phyloP scores from a whole-genome alignment of 2,113 vertebrate genomes.

The Dicaeum eximium region DNA sequence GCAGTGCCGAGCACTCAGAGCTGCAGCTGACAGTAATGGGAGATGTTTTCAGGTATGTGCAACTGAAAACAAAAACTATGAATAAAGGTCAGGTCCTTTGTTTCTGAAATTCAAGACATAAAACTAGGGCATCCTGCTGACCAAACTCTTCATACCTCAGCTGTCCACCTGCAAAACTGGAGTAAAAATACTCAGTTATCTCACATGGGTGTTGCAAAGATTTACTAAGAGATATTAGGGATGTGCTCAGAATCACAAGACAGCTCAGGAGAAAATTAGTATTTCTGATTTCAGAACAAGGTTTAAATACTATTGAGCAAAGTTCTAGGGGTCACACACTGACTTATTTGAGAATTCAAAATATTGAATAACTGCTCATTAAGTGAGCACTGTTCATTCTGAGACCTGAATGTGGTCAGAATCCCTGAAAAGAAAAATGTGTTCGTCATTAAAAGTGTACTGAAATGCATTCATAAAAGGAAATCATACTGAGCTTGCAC shows the following conservation, averaged over 20 bases:
- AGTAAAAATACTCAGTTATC: not conserved
- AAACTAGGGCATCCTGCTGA: not conserved
- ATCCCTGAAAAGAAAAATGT: not conserved
- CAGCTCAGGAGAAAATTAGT: not conserved
- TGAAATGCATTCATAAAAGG: not conserved
- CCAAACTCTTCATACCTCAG: not conserved
- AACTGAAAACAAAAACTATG: not conserved
- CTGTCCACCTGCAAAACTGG: not conserved
- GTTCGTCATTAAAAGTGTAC: not conserved
- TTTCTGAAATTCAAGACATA: not conserved
- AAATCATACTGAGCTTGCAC: not conserved
- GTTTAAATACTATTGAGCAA: not conserved
- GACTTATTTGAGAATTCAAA: constrained; percentile 1
- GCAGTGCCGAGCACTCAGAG: not conserved
- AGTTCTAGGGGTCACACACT: not conserved
- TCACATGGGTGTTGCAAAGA: not conserved
- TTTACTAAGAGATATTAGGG: not conserved
- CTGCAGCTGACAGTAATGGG: not conserved
- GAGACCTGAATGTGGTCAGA: not conserved
- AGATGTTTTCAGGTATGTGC: not conserved
- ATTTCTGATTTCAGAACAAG: constrained; percentile 10
- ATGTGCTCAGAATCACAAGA: not conserved
- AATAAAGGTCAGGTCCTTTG: not conserved
- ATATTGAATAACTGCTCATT: constrained; percentile 19
- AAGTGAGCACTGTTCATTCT: not conserved